Conservation (phyloP, 2,888 invertebrate species). For the Sphinx pinastri region DNA sequence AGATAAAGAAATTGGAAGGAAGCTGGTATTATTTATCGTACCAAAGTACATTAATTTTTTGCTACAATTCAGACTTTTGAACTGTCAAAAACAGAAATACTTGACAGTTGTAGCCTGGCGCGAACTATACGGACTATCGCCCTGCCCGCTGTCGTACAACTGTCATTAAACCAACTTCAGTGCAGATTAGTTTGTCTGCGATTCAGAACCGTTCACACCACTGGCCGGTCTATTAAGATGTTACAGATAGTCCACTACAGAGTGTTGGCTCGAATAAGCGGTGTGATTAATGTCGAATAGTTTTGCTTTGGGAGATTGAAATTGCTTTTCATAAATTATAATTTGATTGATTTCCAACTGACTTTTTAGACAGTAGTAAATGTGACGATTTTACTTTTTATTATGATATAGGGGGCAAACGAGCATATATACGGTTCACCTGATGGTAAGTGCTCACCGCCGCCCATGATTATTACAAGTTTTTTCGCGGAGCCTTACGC, state of each 20-base stretch:
- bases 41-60: not conserved
- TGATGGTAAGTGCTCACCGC: no score
- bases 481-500: no score
- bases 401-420: no score
- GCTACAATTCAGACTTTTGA: no score
- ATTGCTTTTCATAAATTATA: no score
- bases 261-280: not conserved
- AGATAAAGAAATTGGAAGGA: not conserved
- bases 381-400: not conserved
- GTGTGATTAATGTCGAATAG: not conserved
- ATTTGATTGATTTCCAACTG: no score
- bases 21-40: not conserved
- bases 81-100: no score
- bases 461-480: no score
- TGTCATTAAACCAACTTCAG: constrained; percentile 17
- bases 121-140: not conserved
- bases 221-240: constrained; percentile 11
- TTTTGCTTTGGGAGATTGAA: not conserved
- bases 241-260: not conserved
- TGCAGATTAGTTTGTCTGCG: constrained; percentile 18
- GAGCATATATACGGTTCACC: no score
- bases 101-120: not conserved
- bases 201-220: not conserved
- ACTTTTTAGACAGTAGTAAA: no score
- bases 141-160: constrained; percentile 15